Base-by-base conservation (phyloP, 2,888 invertebrate genomes). In the Apotomis turbidana region DNA sequence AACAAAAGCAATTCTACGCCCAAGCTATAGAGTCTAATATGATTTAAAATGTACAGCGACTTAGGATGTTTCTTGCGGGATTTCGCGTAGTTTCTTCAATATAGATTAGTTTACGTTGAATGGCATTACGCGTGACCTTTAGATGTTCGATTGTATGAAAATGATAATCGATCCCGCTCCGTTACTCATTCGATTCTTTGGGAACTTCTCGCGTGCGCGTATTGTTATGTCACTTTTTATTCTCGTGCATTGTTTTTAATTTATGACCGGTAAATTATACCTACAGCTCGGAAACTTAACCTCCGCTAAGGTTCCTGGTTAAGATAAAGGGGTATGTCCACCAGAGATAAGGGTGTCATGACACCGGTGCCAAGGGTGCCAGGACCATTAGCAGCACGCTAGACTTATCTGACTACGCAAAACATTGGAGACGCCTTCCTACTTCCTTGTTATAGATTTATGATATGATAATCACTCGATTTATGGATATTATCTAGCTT, bases 121-220 rank as follows among this genome's bases (percentile, higher is more conserved):
- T 92, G 83, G 90, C 84, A 88, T 90, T 91, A 90, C 89, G 88
- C 90, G 89, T 93, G 91, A 92, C 92, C 92, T 92, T 93, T 91
- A 85, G 86, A 87, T 87, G 80, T 82, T 79, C 85, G 86, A 91
- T 92, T 90, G 90, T 91, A 89, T 89, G 88, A 90, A 91, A 91
- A 90, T 90, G 88, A 90, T 91, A 90, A 91, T 91, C 87, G 89
- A 90, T 90, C 84, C 81, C 80, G 88, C 83, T 84, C 87, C 89
- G 88, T 87, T 87, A 86, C 78, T 78, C 80, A 79, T 84, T 81
- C 81, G 82, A 87, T 88, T 88, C 85, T 85, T 87, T 84, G 84
- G 82, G 77, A 83, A 80, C 77, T 84, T 86, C 85, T 85, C 82
- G 81, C 74, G 74, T 69, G 69, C 71, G 59, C 74, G 70, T 68